A percentile compares a stretch with the other conserved stretches of the same genome.
These are phyloP conservation scores for Marmota flaviventris DNA, from an alignment of 2,113 vertebrate genomes.

Conservation along the genomic window DNA sequence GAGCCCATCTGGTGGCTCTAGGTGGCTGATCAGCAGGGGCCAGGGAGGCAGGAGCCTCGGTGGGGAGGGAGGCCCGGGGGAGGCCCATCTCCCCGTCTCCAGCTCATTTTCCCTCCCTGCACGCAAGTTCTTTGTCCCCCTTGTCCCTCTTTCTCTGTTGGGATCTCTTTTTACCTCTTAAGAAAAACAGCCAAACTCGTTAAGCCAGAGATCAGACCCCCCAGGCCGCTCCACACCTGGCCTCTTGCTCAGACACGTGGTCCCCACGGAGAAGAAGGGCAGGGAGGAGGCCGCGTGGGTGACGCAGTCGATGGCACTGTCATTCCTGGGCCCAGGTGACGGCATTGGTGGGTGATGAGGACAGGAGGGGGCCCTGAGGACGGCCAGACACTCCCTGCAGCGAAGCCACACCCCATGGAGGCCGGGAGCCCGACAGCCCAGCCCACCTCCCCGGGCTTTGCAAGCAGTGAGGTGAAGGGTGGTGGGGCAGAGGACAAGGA, in stretches of 20 bases:
- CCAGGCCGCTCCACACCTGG: constrained; percentile 40
- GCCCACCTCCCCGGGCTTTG: background rate
- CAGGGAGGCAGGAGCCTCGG: background rate
- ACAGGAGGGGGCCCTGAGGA: rapidly evolving
- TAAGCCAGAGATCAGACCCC: constrained; percentile 83
- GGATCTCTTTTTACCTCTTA: constrained; percentile 62
- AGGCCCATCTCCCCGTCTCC: background rate
- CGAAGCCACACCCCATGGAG: rapidly evolving
- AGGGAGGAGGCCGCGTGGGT: background rate
- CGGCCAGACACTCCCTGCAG: background rate
- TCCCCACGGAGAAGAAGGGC: background rate
- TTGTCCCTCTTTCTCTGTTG: background rate
- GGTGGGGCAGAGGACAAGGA: too few relatives aligned
- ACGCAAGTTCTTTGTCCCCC: background rate
- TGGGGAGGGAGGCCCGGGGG: background rate
- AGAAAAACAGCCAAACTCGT: constrained; percentile 77
- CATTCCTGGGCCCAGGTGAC: background rate
- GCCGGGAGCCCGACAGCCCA: too few relatives aligned
- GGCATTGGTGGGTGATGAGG: background rate
- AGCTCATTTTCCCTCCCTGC: background rate
- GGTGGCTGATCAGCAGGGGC: background rate
- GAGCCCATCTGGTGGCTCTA: background rate
- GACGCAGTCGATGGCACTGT: background rate
- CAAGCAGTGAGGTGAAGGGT: background rate
- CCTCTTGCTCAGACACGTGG: background rate